Conservation (phyloP, 2,113 vertebrate species). For the Gyps fulvus region DNA sequence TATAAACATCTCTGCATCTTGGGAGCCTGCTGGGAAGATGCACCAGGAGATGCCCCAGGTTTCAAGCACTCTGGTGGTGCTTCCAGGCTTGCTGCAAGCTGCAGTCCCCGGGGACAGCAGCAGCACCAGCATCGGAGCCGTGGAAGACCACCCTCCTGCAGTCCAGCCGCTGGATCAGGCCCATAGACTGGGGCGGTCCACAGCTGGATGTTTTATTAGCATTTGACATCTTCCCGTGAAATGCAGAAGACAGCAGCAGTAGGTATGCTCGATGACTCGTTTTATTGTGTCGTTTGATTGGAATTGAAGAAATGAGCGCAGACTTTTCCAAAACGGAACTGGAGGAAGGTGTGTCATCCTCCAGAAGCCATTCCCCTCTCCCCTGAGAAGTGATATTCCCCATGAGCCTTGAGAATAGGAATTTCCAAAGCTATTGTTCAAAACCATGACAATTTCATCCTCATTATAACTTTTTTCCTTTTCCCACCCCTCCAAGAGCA, state of each 20-base stretch:
- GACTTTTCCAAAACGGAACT: background rate
- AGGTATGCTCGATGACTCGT: background rate
- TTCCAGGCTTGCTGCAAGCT: background rate
- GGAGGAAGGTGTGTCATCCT: background rate
- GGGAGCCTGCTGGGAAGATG: background rate
- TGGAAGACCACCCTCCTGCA: background rate
- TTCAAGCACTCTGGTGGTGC: background rate
- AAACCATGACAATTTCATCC: background rate
- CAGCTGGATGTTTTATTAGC: background rate
- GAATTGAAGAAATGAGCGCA: background rate
- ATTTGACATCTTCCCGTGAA: background rate
- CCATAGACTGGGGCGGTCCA: rapidly evolving
- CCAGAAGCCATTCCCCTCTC: background rate
- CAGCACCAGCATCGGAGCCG: rapidly evolving
- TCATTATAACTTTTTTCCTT: background rate
- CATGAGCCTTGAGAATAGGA: background rate
- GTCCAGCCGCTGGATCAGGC: background rate
- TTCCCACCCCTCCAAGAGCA: background rate
- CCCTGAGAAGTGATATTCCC: background rate
- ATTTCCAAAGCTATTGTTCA: background rate
- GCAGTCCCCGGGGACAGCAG: background rate
- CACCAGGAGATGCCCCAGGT: background rate
- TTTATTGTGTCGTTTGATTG: background rate
- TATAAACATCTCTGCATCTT: background rate
- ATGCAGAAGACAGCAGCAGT: background rate